phyloP scores from a whole-genome alignment of 2,113 vertebrate genomes.

The Eurystomus gularis region DNA sequence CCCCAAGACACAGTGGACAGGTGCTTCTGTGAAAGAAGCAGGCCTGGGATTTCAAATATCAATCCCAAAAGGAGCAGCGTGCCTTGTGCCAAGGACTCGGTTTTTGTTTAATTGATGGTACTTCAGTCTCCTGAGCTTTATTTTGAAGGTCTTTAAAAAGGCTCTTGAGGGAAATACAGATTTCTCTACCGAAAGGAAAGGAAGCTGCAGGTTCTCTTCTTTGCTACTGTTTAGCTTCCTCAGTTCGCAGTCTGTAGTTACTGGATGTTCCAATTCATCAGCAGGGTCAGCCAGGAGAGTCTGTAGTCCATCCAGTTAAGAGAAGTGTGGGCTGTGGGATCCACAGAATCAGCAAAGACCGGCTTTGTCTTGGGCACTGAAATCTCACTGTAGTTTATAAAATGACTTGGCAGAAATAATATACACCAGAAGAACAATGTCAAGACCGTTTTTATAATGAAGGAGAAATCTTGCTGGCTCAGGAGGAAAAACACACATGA shows the following conservation, averaged over 20 bases:
- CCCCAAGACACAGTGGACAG: neutral
- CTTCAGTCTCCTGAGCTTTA: neutral
- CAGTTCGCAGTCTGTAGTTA: neutral
- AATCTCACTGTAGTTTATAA: neutral
- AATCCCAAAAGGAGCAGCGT: neutral
- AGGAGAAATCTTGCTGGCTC: neutral
- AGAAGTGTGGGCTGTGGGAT: neutral
- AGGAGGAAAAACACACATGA: neutral
- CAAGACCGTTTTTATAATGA: neutral
- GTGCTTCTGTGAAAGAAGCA: neutral
- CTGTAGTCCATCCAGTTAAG: neutral
- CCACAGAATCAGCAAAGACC: neutral
- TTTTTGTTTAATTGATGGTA: conserved; percentile 28
- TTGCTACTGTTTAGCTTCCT: neutral
- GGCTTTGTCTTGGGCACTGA: neutral
- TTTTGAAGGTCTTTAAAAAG: conserved; percentile 18
- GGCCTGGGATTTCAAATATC: neutral
- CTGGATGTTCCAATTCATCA: neutral
- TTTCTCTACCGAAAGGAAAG: conserved; percentile 1
- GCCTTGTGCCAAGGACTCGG: neutral
- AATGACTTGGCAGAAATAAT: neutral
- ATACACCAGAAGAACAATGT: neutral
- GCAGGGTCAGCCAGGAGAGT: neutral
- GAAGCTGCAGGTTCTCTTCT: neutral
- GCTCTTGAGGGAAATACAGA: conserved; percentile 1